phyloP scores from a whole-genome alignment of 1,140 invertebrate genomes.

The Dinothrombium tinctorium region DNA sequence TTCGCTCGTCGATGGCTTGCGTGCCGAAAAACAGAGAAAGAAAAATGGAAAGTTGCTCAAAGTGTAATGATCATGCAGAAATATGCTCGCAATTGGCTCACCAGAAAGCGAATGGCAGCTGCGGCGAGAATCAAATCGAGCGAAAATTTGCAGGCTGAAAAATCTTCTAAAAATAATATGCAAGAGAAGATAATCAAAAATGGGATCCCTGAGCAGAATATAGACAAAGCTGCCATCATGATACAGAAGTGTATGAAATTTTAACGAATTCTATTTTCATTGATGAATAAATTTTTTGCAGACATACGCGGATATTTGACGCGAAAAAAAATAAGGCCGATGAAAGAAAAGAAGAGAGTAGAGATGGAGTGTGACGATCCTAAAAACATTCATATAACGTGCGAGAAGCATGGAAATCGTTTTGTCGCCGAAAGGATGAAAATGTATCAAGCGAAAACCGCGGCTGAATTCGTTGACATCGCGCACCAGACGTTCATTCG shows the following conservation, averaged over 20 bases:
- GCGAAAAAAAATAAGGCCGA: slow-evolving; percentile 1
- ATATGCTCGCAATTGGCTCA: slow-evolving; percentile 86
- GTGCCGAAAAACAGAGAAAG: slow-evolving; percentile 16
- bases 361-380: too few species aligned
- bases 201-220: neutral
- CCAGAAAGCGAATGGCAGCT: slow-evolving; percentile 66
- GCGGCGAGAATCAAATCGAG: slow-evolving; percentile 14
- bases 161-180: neutral
- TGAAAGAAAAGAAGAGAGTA: too few species aligned
- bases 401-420: neutral
- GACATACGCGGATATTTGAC: slow-evolving; percentile 4
- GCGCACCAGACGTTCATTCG: neutral
- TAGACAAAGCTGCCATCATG: neutral
- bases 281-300: too few species aligned
- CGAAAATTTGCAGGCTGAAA: neutral
- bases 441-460: neutral
- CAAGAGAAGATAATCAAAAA: neutral
- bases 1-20: slow-evolving; percentile 44
- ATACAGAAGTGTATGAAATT: slow-evolving; percentile 3
- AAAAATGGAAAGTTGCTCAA: neutral
- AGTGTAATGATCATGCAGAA: slow-evolving; percentile 1
- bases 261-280: neutral
- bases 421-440: neutral
- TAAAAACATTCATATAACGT: too few species aligned
- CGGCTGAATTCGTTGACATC: neutral